Percentiles rank a stretch among this genome's conserved stretches.
These are phyloP conservation scores for Amazona finschi DNA, from an alignment of 2,797 vertebrate species.

Conservation along the genomic window DNA sequence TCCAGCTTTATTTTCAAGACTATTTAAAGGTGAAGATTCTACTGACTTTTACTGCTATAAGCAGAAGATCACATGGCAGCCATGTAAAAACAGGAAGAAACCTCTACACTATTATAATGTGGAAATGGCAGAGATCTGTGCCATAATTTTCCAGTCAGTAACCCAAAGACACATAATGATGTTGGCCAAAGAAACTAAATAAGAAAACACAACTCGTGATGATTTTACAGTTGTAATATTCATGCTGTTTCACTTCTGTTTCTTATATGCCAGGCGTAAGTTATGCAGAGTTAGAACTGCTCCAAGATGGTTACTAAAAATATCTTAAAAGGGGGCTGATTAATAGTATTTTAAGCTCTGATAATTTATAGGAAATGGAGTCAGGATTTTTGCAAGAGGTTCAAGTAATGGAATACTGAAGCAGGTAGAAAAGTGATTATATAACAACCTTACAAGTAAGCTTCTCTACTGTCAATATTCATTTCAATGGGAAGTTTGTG, in stretches of 20 bases:
- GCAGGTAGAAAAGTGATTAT: conserved; percentile 34
- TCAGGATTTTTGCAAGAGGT: not conserved
- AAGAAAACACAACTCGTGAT: not conserved
- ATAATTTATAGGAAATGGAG: conserved; percentile 20
- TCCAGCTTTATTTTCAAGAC: not conserved
- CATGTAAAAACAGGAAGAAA: conserved; percentile 5
- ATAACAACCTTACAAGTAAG: conserved; percentile 10
- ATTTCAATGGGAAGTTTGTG: conserved; percentile 47
- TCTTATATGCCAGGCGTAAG: not conserved
- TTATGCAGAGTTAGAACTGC: not conserved
- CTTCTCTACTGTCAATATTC: conserved; percentile 27
- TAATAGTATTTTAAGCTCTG: conserved; percentile 21
- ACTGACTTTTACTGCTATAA: not conserved
- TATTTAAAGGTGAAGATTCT: not conserved
- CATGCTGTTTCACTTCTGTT: not conserved
- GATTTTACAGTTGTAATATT: not conserved
- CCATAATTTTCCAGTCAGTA: not conserved
- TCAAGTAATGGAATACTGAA: not conserved
- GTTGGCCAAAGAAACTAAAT: not conserved
- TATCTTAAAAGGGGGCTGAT: not conserved
- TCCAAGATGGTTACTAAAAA: not conserved
- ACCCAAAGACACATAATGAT: not conserved
- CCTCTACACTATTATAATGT: not conserved
- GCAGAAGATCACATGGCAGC: not conserved
- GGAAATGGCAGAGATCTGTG: not conserved